Percentiles rank a stretch among this genome's conserved stretches.
These are phyloP conservation scores for Odontocolon sp. DNA, from an alignment of 2,888 invertebrate genomes.

Conservation along the genomic window DNA sequence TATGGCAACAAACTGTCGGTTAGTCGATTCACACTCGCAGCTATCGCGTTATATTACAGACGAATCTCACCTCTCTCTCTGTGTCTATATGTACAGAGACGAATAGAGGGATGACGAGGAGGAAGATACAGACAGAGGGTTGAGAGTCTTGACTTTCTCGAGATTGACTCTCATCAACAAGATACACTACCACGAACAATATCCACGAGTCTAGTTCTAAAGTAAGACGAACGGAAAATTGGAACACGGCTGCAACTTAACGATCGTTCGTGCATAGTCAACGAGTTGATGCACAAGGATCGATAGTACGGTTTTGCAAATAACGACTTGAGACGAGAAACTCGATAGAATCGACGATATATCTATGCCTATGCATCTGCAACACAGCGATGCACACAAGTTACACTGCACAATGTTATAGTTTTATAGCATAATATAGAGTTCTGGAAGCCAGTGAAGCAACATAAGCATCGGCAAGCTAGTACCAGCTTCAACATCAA, in stretches of 20 bases:
- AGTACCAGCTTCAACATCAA: slow-evolving; percentile 32
- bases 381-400: too few species aligned
- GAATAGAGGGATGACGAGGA: background rate
- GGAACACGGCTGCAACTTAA: slow-evolving; percentile 60
- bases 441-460: slow-evolving; percentile 20
- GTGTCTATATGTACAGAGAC: background rate
- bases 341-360: too few species aligned
- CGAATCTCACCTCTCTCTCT: slow-evolving; percentile 23
- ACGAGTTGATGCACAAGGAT: slow-evolving; percentile 55
- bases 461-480: slow-evolving; percentile 11
- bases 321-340: too few species aligned
- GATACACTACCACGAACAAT: too few species aligned
- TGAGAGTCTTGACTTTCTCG: too few species aligned
- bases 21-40: slow-evolving; percentile 32
- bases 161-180: too few species aligned
- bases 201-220: too few species aligned
- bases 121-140: too few species aligned
- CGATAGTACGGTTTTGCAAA: slow-evolving; percentile 72
- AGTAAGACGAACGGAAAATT: slow-evolving; percentile 62
- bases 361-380: too few species aligned
- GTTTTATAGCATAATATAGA: slow-evolving; percentile 30
- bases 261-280: slow-evolving; percentile 58
- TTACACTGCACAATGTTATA: slow-evolving; percentile 23
- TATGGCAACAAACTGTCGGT: slow-evolving; percentile 47
- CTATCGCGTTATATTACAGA: slow-evolving; percentile 19